Conservation (phyloP, 2,113 vertebrate species). For the Budorcas taxicolor region DNA sequence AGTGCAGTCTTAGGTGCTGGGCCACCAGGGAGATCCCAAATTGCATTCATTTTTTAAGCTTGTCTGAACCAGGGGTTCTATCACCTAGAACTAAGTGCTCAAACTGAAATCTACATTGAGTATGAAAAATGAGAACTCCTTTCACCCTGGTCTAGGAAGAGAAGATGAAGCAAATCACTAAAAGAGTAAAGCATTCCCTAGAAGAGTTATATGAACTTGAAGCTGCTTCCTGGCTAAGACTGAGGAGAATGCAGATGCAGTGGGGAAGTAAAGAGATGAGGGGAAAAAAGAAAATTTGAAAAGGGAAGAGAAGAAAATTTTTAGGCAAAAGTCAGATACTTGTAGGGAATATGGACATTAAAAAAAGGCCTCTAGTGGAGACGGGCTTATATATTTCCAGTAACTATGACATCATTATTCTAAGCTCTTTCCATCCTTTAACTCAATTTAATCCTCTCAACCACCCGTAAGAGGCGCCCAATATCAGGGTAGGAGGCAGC, state of each 20-base stretch:
- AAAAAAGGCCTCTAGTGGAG: background rate
- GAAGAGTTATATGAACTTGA: background rate
- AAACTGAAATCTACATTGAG: no score
- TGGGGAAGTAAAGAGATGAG: background rate
- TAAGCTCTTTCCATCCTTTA: background rate
- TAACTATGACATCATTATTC: background rate
- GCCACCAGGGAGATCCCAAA: background rate
- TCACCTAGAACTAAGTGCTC: background rate
- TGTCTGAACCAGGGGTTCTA: background rate
- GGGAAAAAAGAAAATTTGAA: background rate
- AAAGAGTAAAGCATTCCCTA: background rate
- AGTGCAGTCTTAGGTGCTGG: background rate
- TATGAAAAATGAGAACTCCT: background rate
- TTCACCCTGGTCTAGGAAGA: background rate
- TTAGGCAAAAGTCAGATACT: background rate
- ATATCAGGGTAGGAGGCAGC: background rate
- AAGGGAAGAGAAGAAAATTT: background rate
- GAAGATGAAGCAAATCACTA: background rate
- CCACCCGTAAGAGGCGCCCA: rapidly evolving
- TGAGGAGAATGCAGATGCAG: background rate
- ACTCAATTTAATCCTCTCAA: no score
- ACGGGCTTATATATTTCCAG: background rate
- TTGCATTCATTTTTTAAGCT: no score
- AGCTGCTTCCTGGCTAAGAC: background rate
- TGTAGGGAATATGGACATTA: background rate